A percentile compares a stretch with the other conserved stretches of the same genome.
These are phyloP conservation scores for Chanos chanos DNA, from an alignment of 2,797 vertebrate species.

Conservation along the genomic window DNA sequence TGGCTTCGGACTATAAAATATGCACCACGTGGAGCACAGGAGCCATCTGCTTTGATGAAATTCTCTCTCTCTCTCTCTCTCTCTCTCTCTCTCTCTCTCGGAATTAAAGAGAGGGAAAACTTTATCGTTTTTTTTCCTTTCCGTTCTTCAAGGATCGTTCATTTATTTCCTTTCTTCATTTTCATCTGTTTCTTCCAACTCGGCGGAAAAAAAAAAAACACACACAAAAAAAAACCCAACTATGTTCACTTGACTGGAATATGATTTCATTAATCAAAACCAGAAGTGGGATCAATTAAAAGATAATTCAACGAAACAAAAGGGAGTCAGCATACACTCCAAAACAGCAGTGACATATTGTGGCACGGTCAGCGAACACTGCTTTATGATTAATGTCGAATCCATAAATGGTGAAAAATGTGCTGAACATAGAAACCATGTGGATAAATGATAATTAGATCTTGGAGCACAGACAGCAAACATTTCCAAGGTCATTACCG, in stretches of 20 bases:
- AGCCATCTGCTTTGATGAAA: constrained; percentile 19
- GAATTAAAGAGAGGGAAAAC: too few relatives aligned
- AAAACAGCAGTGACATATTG: background rate
- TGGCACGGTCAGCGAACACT: background rate
- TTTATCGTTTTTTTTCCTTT: too few relatives aligned
- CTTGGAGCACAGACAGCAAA: background rate
- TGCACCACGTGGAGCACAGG: constrained; percentile 6
- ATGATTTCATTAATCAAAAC: background rate
- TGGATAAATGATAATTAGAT: constrained; percentile 19
- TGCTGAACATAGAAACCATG: constrained; percentile 6
- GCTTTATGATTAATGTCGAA: constrained; percentile 15
- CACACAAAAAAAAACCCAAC: background rate
- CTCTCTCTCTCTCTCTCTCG: too few relatives aligned
- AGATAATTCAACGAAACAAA: background rate
- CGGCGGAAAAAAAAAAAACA: background rate
- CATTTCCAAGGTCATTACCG: constrained; percentile 28
- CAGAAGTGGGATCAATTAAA: background rate
- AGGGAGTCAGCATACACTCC: constrained; percentile 3
- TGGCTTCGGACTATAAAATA: too few relatives aligned
- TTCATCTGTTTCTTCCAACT: background rate
- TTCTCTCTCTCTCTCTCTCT: background rate
- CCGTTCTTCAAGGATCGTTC: background rate
- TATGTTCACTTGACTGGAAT: background rate
- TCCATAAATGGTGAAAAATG: constrained; percentile 21
- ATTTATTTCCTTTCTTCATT: background rate